Base-by-base conservation (phyloP, 2,888 invertebrate species). In the Platycnemis pennipes region DNA sequence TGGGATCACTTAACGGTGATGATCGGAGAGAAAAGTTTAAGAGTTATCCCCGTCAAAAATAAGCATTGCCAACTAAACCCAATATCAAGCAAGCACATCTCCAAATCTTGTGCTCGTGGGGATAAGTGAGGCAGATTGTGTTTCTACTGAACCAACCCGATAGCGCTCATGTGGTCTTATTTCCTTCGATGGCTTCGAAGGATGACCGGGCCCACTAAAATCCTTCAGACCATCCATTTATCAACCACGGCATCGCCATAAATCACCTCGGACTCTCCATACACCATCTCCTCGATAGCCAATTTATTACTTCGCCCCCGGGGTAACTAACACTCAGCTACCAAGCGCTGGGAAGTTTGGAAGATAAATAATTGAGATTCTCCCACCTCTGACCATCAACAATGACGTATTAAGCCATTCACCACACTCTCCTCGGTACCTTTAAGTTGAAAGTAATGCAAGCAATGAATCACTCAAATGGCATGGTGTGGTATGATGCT, bases 151-250 rank as follows among this genome's bases (percentile, higher is more conserved):
- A 37, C 37, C 31, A 77, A 77, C 37, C 26, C 37, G 31, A 77
- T 77, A 77, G 77, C 37, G 31, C 77, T 26, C 22, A 22, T 7
- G 63, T 26, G 77, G 77, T 77, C 77, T 37, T 37, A 37, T 31
- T 37, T 77, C 77, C 37, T 26, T 16, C 77, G 0, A 31, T 13
- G 77, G 77, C 37, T 37, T 8, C 37, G 7, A 77, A 8, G 37
- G 37, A 37, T 5, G 13, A 77, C 77, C 77, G n/a, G 31, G 31
- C 37, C 37, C 77, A 31, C 11, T 11, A n/a, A 37, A 77, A 31
- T 77, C 77, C 77, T 77, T 77, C 31, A 77, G 77, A 77, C 77
- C 77, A 77, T 26, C 31, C 77, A 77, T 77, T 77, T 37, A 77
- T 77, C 77, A 77, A 31, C 37, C 77, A 77, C 16, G 13, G 37